A percentile compares a stretch with the other conserved stretches of the same genome.
Conservation (phyloP, 2,113 vertebrate species). For the Butorides virescens region DNA sequence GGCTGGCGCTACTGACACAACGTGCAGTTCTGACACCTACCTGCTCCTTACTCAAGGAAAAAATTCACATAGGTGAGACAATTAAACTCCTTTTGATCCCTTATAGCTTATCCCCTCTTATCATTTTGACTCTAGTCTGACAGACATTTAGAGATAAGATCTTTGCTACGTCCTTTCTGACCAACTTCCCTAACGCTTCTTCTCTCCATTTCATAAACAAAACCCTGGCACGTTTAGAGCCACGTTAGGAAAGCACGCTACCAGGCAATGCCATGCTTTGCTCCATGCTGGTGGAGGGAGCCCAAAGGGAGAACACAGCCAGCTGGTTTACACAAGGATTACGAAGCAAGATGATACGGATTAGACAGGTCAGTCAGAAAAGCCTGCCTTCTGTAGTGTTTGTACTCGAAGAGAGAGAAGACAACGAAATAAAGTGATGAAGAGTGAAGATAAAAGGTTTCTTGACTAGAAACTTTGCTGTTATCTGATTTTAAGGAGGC, state of each 20-base stretch:
- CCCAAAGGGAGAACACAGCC: neutral
- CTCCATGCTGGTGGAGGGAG: too few relatives aligned
- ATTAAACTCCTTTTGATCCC: neutral
- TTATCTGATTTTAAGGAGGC: neutral
- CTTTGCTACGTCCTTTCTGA: neutral
- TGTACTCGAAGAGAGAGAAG: neutral
- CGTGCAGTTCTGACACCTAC: neutral
- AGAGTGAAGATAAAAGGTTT: neutral
- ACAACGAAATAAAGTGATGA: neutral
- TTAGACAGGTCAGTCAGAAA: neutral
- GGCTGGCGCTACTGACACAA: neutral
- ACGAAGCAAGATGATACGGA: fast-evolving
- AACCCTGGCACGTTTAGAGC: neutral
- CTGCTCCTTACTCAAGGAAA: neutral
- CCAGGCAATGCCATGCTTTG: fast-evolving
- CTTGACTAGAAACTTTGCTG: neutral
- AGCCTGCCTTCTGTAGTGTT: neutral
- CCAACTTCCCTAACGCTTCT: neutral
- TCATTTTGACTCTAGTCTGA: neutral
- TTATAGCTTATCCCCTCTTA: neutral
- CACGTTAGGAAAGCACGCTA: fast-evolving
- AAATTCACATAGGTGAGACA: neutral
- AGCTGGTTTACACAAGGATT: neutral
- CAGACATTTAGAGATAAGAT: neutral
- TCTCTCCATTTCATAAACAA: neutral